Percentiles rank a stretch among this genome's conserved stretches.
Evolutionary conservation across 2,888 invertebrate genomes (phyloP).

Genomic region (Pollenia amentaria): DNA sequence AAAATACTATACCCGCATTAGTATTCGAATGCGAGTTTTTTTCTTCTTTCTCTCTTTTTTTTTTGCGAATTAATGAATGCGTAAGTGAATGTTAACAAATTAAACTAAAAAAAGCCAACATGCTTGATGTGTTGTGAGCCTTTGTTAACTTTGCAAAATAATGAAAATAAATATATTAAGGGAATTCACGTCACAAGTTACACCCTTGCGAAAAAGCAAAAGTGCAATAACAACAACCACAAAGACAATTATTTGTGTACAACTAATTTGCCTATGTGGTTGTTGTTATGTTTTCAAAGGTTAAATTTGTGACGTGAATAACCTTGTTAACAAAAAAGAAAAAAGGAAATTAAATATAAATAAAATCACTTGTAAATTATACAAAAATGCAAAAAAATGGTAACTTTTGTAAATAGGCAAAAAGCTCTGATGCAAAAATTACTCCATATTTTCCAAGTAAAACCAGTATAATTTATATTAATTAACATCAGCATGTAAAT

Average conservation of each 20-base stretch:
- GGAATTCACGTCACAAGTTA: too few species aligned
- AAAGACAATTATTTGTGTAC: too few species aligned
- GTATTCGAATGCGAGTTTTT: neutral
- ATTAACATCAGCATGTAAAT: too few species aligned
- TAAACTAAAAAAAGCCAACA: neutral
- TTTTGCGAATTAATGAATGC: conserved; percentile 10
- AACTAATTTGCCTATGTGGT: too few species aligned
- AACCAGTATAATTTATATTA: neutral
- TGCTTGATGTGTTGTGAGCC: conserved; percentile 1
- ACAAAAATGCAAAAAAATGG: neutral
- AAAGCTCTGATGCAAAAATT: neutral
- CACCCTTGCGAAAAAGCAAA: too few species aligned
- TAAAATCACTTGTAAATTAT: conserved; percentile 5
- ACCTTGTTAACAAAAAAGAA: too few species aligned
- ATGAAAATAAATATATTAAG: neutral
- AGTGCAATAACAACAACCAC: too few species aligned
- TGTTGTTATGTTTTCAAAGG: too few species aligned
- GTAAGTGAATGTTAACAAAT: conserved; percentile 20
- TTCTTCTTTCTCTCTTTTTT: neutral
- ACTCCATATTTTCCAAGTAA: neutral
- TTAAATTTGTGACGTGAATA: too few species aligned
- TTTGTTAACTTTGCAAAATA: conserved; percentile 19
- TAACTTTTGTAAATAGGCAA: neutral
- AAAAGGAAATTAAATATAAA: conserved; percentile 17
- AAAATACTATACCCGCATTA: neutral